Conservation (phyloP, 64 coral and sea anemone genomes). For the Pocillopora verrucosa region DNA sequence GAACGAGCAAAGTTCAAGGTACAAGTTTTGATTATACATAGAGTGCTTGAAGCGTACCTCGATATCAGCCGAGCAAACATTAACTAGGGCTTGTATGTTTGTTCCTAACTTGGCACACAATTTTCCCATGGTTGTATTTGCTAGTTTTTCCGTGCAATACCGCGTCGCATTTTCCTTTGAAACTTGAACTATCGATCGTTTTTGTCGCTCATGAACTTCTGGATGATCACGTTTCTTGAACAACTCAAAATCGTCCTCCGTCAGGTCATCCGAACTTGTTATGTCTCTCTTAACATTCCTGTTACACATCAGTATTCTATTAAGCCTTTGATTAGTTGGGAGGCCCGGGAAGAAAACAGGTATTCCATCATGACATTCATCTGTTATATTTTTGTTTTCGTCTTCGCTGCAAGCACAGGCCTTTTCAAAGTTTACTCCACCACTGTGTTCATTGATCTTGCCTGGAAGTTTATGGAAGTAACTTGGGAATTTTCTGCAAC, state of each 20-base stretch:
- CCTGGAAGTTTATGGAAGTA: not conserved
- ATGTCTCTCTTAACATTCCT: not conserved
- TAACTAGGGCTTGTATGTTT: constrained; percentile 11
- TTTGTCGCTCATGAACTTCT: not conserved
- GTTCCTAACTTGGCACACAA: constrained; percentile 30
- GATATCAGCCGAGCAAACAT: constrained; percentile 9
- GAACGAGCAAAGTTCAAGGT: too few relatives aligned
- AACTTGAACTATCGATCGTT: not conserved
- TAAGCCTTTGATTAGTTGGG: not conserved
- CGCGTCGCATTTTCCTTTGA: constrained; percentile 26
- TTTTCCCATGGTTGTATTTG: not conserved
- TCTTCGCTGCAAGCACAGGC: not conserved
- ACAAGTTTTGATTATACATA: too few relatives aligned
- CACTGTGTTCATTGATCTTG: not conserved
- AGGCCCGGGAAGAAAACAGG: not conserved
- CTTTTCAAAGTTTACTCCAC: not conserved
- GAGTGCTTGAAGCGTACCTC: too few relatives aligned
- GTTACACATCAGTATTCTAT: constrained; percentile 13
- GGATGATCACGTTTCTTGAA: not conserved
- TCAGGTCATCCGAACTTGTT: constrained; percentile 9
- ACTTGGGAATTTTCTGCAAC: not conserved
- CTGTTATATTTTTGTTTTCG: not conserved
- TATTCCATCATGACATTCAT: not conserved
- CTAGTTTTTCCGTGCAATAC: not conserved
- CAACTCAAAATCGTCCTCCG: not conserved